Base-by-base conservation (phyloP, 2,797 vertebrate species). In the Cossypha heuglini region DNA sequence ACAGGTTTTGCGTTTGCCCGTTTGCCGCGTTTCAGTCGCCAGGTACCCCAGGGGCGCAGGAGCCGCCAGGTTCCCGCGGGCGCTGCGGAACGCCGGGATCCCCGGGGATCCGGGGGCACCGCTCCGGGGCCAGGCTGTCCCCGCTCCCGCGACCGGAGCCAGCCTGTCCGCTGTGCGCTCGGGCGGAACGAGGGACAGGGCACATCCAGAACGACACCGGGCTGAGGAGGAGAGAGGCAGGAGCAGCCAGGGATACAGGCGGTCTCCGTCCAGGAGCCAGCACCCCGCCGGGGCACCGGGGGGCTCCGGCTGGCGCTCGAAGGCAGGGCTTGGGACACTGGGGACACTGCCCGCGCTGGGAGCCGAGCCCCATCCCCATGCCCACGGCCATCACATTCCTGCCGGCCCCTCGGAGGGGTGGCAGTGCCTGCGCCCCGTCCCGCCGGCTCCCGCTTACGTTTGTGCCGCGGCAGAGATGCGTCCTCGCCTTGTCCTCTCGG, bases 401-500 rank as follows among this genome's bases (percentile, higher is more conserved):
- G 45, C 62, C 82, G 11, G 25, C 49, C 72, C 63, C 43, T 8
- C 75, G 45, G 63, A 31, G n/a, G 37, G 37, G 17, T 11, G 35
- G 28, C 46, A n/a, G 48, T 26, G 72, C 72, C 16, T 37, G 64
- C 69, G 74, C 62, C 33, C 57, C 91, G 22, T 46, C 76, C 81
- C 66, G 22, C 54, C 82, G 16, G 33, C 37, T 86, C 79, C 83
- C 95, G 98, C 99, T 99, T 98, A 99, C 99, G 98, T 98, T 98
- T 97, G 98, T 91, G 98, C 98, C 94, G 98, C 98, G 97, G 98
- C 97, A 98, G 98, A 98, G 98, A 98, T 97, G 98, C 98, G 98
- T 99, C 99, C 99, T 99, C 98, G 98, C 99, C 99, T 99, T 98
- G 98, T 99, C 98, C 99, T 98, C 99, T 98, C 98, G 98, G 98